Conservation (phyloP, 2,797 vertebrate species). For the Paratrypauchen microcephalus region DNA sequence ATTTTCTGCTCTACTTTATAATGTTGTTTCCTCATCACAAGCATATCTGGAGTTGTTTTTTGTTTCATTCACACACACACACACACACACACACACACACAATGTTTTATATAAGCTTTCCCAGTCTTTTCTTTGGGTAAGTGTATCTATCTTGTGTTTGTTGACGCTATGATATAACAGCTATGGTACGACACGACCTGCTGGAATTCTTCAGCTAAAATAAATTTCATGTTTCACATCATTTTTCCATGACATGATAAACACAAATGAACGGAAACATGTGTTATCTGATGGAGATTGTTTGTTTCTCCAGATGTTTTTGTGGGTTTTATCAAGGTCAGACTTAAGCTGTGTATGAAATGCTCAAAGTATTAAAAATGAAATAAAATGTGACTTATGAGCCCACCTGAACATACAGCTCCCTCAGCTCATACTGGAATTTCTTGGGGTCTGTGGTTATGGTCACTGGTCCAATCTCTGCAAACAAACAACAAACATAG, state of each 20-base stretch:
- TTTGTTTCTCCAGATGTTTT: constrained; percentile 21
- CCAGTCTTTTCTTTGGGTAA: background rate
- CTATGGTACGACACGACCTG: too few relatives aligned
- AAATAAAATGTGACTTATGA: constrained; percentile 2
- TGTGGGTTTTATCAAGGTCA: constrained; percentile 36
- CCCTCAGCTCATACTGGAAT: constrained; percentile 96
- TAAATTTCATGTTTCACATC: too few relatives aligned
- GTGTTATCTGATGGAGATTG: background rate
- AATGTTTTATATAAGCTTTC: too few relatives aligned
- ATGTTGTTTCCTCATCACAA: too few relatives aligned
- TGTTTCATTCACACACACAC: too few relatives aligned
- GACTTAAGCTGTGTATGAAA: constrained; percentile 16
- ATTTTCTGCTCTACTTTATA: too few relatives aligned
- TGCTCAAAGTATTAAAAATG: background rate
- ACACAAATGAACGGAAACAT: background rate
- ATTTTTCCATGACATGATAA: background rate
- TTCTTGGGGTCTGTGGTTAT: constrained; percentile 98
- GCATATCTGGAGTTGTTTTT: too few relatives aligned
- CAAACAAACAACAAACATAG: constrained; percentile 44
- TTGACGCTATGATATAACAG: constrained; percentile 13
- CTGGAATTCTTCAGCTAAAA: too few relatives aligned
- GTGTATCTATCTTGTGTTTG: constrained; percentile 13
- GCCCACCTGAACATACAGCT: constrained; percentile 98
- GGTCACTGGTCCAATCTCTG: constrained; percentile 98
- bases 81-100: background rate